Evolutionary conservation across 1,140 invertebrate species (phyloP).

Genomic region (Grapholita molesta): DNA sequence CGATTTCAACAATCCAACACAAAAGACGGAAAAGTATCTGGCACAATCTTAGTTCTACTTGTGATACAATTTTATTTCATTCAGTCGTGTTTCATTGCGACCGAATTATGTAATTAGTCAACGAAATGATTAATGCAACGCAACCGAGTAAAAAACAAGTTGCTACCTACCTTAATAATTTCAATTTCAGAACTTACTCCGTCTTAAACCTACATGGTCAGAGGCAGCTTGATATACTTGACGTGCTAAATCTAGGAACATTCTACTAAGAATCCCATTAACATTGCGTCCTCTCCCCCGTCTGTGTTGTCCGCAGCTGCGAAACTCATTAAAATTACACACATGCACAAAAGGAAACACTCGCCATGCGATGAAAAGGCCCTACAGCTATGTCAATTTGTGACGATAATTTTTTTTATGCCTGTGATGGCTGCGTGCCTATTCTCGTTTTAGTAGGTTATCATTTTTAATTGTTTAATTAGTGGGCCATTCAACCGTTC

Average conservation of each 20-base stretch:
- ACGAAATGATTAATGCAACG: no score
- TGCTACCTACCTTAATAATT: no score
- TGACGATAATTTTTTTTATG: constrained; percentile 9
- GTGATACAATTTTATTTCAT: no score
- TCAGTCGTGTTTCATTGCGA: no score
- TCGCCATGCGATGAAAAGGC: neutral
- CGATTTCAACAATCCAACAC: no score
- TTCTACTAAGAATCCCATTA: neutral
- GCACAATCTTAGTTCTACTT: no score
- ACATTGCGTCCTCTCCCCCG: neutral
- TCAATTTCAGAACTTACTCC: no score
- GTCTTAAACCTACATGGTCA: neutral
- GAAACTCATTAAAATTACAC: constrained; percentile 16
- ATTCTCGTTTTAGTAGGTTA: neutral
- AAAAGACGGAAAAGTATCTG: no score
- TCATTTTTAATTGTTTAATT: neutral
- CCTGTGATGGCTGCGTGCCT: neutral
- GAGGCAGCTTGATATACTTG: neutral
- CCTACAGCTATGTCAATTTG: constrained; percentile 13
- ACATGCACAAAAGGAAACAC: constrained; percentile 9
- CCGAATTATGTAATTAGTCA: no score
- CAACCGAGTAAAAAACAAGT: no score
- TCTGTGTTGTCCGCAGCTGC: neutral
- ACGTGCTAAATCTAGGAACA: neutral
- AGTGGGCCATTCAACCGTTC: neutral